These are phyloP conservation scores for Eidolon dupreanum DNA, from an alignment of 2,797 vertebrate genomes.

Conservation along the genomic window DNA sequence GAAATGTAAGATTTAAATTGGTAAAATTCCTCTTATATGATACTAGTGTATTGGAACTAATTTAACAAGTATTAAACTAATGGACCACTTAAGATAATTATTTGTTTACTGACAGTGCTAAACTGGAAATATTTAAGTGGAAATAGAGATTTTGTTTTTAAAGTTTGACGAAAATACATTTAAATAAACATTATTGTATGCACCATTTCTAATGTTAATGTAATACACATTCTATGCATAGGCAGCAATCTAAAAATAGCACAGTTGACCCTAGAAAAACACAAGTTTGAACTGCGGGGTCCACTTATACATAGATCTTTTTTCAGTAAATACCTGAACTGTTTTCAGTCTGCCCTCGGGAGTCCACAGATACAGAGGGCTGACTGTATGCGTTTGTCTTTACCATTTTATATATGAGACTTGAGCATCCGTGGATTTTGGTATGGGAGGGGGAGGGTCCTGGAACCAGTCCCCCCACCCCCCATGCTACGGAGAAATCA, in stretches of 20 bases:
- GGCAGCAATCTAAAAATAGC: not conserved
- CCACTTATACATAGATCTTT: not conserved
- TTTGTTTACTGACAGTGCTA: conserved; percentile 40
- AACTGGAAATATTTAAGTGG: conserved; percentile 34
- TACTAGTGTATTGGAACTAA: conserved; percentile 5
- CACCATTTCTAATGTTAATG: not conserved
- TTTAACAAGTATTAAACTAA: conserved; percentile 33
- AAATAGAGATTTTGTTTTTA: conserved; percentile 12
- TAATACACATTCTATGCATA: not conserved
- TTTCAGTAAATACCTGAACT: not conserved
- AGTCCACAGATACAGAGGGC: not conserved
- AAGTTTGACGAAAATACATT: not conserved
- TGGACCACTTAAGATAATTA: not conserved
- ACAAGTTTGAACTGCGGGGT: not conserved
- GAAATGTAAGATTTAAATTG: conserved; percentile 21
- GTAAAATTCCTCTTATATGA: not conserved
- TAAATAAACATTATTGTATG: not conserved
- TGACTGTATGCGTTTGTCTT: not conserved
- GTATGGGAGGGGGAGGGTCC: not conserved
- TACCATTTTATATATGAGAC: not conserved
- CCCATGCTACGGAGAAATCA: not conserved
- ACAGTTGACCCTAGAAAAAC: not conserved
- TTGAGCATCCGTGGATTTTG: not conserved
- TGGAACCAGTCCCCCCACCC: not conserved
- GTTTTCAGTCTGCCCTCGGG: not conserved